Percentiles rank a stretch among this genome's conserved stretches.
Evolutionary conservation across 2,797 vertebrate species (phyloP).

Genomic region (Eurystomus glaucurus): DNA sequence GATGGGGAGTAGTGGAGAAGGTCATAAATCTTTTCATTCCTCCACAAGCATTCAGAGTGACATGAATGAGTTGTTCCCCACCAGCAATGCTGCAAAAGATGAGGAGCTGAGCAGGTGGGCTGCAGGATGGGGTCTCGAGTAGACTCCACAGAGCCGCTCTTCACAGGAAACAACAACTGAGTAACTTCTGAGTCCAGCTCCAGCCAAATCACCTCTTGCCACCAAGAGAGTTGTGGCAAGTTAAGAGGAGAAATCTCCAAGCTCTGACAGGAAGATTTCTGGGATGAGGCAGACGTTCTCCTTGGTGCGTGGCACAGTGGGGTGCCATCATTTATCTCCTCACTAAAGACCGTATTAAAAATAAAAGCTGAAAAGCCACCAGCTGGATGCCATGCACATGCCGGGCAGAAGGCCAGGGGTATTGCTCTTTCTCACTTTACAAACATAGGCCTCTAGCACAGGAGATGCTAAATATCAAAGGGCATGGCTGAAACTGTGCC

Average conservation of each 20-base stretch:
- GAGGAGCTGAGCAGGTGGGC: neutral
- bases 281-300: neutral
- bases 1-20: neutral
- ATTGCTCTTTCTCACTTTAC: conserved; percentile 16
- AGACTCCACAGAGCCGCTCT: neutral
- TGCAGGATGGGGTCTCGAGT: rapidly evolving
- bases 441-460: neutral
- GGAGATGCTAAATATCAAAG: conserved; percentile 25
- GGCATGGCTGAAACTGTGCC: neutral
- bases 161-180: neutral
- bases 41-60: neutral
- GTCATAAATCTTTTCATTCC: neutral
- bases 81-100: neutral
- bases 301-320: neutral
- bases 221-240: neutral
- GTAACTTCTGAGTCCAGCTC: neutral
- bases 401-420: neutral
- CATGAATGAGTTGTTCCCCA: neutral
- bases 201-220: neutral
- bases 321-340: neutral
- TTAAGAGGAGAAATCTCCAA: neutral
- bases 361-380: neutral
- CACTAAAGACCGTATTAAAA: neutral
- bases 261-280: neutral
- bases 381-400: neutral